Conservation (phyloP, 2,113 vertebrate genomes). For the Bos javanicus region DNA sequence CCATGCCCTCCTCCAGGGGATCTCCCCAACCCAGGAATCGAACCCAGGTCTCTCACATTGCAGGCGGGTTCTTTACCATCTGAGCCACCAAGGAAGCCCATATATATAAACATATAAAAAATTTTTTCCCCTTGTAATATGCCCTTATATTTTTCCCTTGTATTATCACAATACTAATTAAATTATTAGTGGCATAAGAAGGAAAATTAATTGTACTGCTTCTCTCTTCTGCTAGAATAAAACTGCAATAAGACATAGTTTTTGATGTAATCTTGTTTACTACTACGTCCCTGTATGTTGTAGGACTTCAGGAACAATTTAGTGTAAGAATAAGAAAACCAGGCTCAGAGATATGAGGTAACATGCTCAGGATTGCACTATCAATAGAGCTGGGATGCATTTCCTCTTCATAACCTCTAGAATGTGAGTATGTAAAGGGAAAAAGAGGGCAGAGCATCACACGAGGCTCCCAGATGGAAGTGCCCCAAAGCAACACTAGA, state of each 20-base stretch:
- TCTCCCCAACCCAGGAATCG: background rate
- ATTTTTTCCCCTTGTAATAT: rapidly evolving
- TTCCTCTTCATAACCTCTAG: rapidly evolving
- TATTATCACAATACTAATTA: background rate
- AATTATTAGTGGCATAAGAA: no score
- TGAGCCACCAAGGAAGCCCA: background rate
- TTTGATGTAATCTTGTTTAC: rapidly evolving
- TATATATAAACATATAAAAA: background rate
- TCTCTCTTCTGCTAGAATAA: background rate
- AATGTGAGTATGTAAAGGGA: no score
- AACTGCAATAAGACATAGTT: rapidly evolving
- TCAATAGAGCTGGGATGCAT: rapidly evolving
- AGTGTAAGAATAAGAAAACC: rapidly evolving
- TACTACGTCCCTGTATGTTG: rapidly evolving
- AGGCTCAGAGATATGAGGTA: rapidly evolving
- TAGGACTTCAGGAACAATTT: background rate
- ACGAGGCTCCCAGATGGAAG: rapidly evolving
- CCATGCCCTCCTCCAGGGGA: background rate
- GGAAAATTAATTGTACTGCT: no score
- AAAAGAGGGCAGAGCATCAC: background rate
- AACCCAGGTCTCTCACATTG: background rate
- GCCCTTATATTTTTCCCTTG: background rate
- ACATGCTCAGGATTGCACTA: background rate
- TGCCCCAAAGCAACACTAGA: background rate
- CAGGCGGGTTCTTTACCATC: background rate